Evolutionary conservation across 2,797 vertebrate species (phyloP), one percentile per base, ranked within the genome.

Genomic region (Rhadinocentrus ornatus): DNA sequence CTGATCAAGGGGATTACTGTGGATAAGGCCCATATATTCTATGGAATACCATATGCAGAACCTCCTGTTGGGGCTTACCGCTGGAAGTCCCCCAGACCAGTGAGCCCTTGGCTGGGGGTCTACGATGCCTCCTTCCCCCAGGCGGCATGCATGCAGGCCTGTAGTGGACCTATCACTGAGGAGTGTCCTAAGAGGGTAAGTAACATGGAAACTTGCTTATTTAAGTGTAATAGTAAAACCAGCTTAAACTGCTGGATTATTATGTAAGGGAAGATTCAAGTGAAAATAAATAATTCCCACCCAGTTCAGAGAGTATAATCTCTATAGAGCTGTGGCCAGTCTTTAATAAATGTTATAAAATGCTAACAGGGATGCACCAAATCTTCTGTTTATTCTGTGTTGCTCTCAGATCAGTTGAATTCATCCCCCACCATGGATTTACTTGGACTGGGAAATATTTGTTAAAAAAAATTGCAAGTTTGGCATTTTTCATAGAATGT

Each of bases 41-140:
- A 92, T 24, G 94, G 94, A 62, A 80, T 95, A 29, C 93, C 90
- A 0, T 95, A 93, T 4, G 94, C 95, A 3, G 92, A 87, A 20
- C 94, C 94, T 1, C 95, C 94, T 11, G 78, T 92, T 5, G 93
- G 93, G 3, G 77, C 82, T 0, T 91, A 88, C 44, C 92, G 94
- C 31, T 95, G 94, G 95, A 91, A 92, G 74, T 74, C 93, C 32
- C 94, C 94, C 6, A 71, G 89, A 62, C 77, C 91, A 0, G 80
- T 83, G 62, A 91, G 72, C 61, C 88, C 89, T 10, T 93, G 94
- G 94, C 6, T 12, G 0, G 87, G 88, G 37, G 71, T 91, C 8
- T 93, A 94, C 20, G 85, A 95, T 5, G 94, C 92, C 65, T 91
- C 93, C 48, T 93, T 81, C 74, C 92, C 93, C 48, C 87, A 91